A percentile compares a stretch with the other conserved stretches of the same genome.
phyloP scores from a whole-genome alignment of 1,140 invertebrate species.

The Mactra quadrangularis region DNA sequence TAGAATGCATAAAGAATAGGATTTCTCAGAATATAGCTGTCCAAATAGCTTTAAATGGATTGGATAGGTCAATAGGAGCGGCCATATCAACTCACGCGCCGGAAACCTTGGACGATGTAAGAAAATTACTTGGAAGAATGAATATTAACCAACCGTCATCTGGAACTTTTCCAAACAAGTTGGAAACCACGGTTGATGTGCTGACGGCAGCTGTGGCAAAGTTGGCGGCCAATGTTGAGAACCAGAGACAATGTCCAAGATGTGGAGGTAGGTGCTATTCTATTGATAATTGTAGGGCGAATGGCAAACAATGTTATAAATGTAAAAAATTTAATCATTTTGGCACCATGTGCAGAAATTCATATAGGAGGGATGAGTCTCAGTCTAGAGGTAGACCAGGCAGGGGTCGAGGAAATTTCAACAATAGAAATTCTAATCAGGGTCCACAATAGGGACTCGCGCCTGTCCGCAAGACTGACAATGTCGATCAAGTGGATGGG shows the following conservation, averaged over 20 bases:
- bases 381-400: not conserved
- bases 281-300: too few species aligned
- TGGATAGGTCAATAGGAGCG: not conserved
- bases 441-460: not conserved
- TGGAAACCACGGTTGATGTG: not conserved
- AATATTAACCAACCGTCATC: not conserved
- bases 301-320: too few species aligned
- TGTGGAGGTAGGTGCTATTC: too few species aligned
- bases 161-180: too few species aligned
- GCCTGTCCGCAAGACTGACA: constrained; percentile 2
- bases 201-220: too few species aligned
- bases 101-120: not conserved
- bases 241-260: too few species aligned
- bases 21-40: not conserved
- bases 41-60: constrained; percentile 1
- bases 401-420: too few species aligned
- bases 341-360: constrained; percentile 4
- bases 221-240: too few species aligned
- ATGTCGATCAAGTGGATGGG: not conserved
- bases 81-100: constrained; percentile 9
- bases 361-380: not conserved
- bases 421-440: not conserved
- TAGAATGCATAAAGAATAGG: too few species aligned
- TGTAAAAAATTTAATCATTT: too few species aligned
- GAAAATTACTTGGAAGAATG: not conserved